These are phyloP conservation scores for Cyclopterus lumpus DNA, from an alignment of 2,797 vertebrate species.

Conservation along the genomic window DNA sequence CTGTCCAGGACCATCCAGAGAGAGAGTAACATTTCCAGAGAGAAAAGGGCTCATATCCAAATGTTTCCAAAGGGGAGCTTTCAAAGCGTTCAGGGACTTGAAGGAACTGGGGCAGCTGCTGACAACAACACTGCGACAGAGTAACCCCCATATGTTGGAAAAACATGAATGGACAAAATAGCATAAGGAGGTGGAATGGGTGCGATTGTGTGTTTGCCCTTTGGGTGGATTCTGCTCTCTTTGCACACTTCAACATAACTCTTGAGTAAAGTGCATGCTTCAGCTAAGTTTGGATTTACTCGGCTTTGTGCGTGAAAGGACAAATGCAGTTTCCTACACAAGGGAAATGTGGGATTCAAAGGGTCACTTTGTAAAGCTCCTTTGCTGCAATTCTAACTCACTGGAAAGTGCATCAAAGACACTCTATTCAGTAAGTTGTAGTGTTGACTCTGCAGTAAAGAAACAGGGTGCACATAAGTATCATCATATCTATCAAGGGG, in stretches of 20 bases:
- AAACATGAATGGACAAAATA: conserved; percentile 59
- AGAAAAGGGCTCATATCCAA: conserved; percentile 42
- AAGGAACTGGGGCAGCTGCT: conserved; percentile 55
- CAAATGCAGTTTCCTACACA: conserved; percentile 55
- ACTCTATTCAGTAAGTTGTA: conserved; percentile 2
- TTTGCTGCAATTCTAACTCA: conserved; percentile 39
- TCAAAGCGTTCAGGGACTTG: conserved; percentile 28
- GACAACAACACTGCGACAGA: conserved; percentile 50
- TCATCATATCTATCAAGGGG: not conserved
- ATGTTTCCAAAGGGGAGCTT: conserved; percentile 34
- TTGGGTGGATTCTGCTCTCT: conserved; percentile 38
- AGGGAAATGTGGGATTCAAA: conserved; percentile 45
- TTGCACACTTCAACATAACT: conserved; percentile 45
- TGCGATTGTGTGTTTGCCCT: conserved; percentile 23
- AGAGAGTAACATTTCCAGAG: conserved; percentile 21
- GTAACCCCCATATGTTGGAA: conserved; percentile 41
- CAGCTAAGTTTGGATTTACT: conserved; percentile 66
- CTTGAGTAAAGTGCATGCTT: conserved; percentile 59
- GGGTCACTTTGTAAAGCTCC: conserved; percentile 51
- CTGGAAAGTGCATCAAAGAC: conserved; percentile 30
- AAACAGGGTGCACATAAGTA: not conserved
- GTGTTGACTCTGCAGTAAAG: conserved; percentile 28
- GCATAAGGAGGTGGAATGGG: conserved; percentile 11
- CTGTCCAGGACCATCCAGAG: not conserved
- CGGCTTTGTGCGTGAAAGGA: conserved; percentile 43